Conservation (phyloP, 2,888 invertebrate genomes). For the Hypselothyrea guttata region DNA sequence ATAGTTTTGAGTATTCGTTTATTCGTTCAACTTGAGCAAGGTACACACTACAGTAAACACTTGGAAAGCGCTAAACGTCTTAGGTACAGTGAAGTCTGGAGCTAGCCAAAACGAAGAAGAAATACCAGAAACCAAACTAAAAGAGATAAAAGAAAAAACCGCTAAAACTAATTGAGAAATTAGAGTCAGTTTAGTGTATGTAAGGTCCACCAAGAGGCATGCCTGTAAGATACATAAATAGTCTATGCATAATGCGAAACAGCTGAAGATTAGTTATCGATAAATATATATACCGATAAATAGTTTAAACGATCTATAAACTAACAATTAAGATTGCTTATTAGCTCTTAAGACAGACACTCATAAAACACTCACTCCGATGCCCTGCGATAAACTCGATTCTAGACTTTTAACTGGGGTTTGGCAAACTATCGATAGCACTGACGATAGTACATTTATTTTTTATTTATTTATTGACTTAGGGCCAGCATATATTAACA, state of each 20-base stretch:
- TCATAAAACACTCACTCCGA: constrained; percentile 2
- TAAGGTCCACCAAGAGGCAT: constrained; percentile 55
- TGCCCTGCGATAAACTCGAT: constrained; percentile 8
- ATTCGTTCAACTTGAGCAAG: constrained; percentile 56
- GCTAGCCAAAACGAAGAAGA: constrained; percentile 17
- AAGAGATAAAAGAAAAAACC: constrained; percentile 7
- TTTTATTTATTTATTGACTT: too few relatives aligned
- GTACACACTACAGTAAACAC: constrained; percentile 62
- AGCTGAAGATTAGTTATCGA: constrained; percentile 20
- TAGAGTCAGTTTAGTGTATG: constrained; percentile 34
- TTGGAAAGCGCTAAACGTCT: constrained; percentile 76
- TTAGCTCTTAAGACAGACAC: constrained; percentile 40
- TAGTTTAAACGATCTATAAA: constrained; percentile 15
- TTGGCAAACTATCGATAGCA: too few relatives aligned
- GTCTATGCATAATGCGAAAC: constrained; percentile 15
- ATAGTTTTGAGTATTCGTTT: constrained; percentile 39
- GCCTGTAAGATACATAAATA: constrained; percentile 57
- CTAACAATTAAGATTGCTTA: constrained; percentile 57
- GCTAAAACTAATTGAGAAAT: constrained; percentile 45
- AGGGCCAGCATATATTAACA: too few relatives aligned
- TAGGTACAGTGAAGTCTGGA: constrained; percentile 52
- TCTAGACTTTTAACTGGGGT: too few relatives aligned
- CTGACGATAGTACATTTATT: too few relatives aligned
- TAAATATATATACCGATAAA: constrained; percentile 13
- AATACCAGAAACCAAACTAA: neutral